A percentile compares a stretch with the other conserved stretches of the same genome.
phyloP scores from a whole-genome alignment of 37 sponge, comb jelly and placozoan genomes.

The Chondrilla cf. caribensis region DNA sequence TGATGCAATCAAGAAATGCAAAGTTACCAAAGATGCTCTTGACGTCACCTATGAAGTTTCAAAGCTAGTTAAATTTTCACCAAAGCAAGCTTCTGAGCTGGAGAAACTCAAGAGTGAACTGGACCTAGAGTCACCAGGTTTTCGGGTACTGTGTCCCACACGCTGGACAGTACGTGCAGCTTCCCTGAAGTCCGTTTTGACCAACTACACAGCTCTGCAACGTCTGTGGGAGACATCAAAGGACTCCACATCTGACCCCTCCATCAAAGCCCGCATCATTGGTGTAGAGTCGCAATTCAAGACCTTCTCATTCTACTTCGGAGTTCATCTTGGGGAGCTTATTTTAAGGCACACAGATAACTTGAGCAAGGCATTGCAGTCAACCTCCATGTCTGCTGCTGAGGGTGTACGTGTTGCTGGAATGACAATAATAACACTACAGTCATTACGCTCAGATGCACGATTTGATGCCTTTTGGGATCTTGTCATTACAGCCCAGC shows the following conservation, averaged over 20 bases:
- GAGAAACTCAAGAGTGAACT: slow-evolving; percentile 2
- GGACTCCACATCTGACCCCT: slow-evolving; percentile 1
- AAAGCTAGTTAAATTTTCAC: slow-evolving; percentile 27
- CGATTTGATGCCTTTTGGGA: slow-evolving; percentile 43
- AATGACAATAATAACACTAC: slow-evolving; percentile 56
- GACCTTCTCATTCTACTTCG: slow-evolving; percentile 39
- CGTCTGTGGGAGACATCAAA: slow-evolving; percentile 25
- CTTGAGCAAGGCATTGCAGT: slow-evolving; percentile 52
- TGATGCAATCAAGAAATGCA: slow-evolving; percentile 25
- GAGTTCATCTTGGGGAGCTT: slow-evolving; percentile 47
- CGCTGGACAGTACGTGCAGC: slow-evolving; percentile 25
- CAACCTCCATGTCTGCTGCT: slow-evolving; percentile 40
- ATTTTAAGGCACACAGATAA: slow-evolving; percentile 55
- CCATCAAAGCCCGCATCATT: slow-evolving; percentile 27
- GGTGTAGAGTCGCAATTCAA: slow-evolving; percentile 22
- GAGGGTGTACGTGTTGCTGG: slow-evolving; percentile 50
- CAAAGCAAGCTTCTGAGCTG: background rate
- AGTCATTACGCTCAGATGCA: slow-evolving; percentile 36
- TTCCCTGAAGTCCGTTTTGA: slow-evolving; percentile 19
- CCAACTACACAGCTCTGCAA: slow-evolving; percentile 26
- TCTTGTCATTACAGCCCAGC: slow-evolving; percentile 2
- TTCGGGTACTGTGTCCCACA: slow-evolving; percentile 30
- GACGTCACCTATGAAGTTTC: slow-evolving; percentile 29
- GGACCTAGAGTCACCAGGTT: slow-evolving; percentile 10
- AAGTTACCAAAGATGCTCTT: slow-evolving; percentile 42